Percentiles rank a stretch among this genome's conserved stretches.
Evolutionary conservation across 2,797 vertebrate genomes (phyloP).

Genomic region (Mormyrops attenuatus): DNA sequence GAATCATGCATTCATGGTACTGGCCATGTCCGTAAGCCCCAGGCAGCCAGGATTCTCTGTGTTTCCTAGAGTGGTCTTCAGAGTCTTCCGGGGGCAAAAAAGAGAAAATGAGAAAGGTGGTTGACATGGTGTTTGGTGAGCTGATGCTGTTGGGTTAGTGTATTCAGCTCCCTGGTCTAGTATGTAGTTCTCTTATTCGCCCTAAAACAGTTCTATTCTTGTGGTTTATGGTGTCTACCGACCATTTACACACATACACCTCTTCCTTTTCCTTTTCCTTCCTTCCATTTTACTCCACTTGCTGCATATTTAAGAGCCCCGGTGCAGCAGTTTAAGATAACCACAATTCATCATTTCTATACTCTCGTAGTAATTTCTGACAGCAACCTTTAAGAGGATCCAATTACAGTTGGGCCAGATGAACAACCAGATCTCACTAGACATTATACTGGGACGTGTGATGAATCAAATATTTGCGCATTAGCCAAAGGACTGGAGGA

Average conservation of each 20-base stretch:
- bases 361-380: not conserved
- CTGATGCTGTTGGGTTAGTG: not conserved
- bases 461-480: not conserved
- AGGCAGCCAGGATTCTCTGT: slow-evolving; percentile 89
- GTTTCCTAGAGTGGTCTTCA: slow-evolving; percentile 76
- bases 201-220: not conserved
- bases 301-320: not conserved
- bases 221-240: not conserved
- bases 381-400: not conserved
- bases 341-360: not conserved
- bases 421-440: not conserved
- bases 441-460: not conserved
- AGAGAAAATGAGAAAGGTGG: slow-evolving; percentile 19
- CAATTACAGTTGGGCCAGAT: not conserved
- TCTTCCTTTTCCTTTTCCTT: not conserved
- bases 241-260: not conserved
- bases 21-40: slow-evolving; percentile 92
- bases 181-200: no score
- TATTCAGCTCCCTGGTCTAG: not conserved
- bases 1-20: slow-evolving; percentile 81
- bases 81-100: slow-evolving; percentile 60
- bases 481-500: not conserved
- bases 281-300: not conserved
- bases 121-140: not conserved
- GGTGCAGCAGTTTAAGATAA: not conserved